Percentiles rank a stretch among this genome's conserved stretches.
phyloP scores from a whole-genome alignment of 1,140 invertebrate species.

The Lepeophtheirus salmonis region DNA sequence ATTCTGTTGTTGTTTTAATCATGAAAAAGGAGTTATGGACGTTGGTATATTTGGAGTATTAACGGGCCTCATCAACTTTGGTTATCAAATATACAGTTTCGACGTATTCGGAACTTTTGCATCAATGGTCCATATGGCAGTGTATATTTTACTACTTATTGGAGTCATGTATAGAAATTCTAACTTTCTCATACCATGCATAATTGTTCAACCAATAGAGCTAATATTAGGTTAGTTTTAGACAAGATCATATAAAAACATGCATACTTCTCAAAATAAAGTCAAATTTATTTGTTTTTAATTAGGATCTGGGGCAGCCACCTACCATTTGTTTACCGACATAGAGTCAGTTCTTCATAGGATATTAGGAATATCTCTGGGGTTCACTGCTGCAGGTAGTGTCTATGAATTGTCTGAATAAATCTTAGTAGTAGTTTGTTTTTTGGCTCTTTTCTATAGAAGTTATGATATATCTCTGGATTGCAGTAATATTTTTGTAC shows the following conservation, averaged over 20 bases:
- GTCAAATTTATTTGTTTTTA: too few species aligned
- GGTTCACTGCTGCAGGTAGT: not conserved
- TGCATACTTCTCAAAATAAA: too few species aligned
- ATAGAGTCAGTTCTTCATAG: not conserved
- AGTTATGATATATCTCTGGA: not conserved
- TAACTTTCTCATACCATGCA: not conserved
- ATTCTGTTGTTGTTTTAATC: not conserved
- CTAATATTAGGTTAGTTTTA: not conserved
- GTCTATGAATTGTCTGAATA: too few species aligned
- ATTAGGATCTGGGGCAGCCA: not conserved
- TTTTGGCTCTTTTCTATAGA: not conserved
- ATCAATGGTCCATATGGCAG: not conserved
- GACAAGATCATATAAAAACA: too few species aligned
- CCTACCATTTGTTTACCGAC: not conserved
- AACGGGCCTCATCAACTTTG: not conserved
- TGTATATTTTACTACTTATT: not conserved
- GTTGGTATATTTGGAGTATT: not conserved
- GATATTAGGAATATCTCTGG: not conserved
- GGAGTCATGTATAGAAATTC: not conserved
- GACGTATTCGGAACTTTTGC: not conserved
- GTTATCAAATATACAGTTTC: not conserved
- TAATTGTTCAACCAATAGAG: not conserved
- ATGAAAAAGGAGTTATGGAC: not conserved
- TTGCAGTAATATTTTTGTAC: not conserved
- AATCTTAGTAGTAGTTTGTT: not conserved